Percentiles rank a stretch among this genome's conserved stretches.
Conservation (phyloP, 2,888 invertebrate genomes). For the Diarsia rubi region DNA sequence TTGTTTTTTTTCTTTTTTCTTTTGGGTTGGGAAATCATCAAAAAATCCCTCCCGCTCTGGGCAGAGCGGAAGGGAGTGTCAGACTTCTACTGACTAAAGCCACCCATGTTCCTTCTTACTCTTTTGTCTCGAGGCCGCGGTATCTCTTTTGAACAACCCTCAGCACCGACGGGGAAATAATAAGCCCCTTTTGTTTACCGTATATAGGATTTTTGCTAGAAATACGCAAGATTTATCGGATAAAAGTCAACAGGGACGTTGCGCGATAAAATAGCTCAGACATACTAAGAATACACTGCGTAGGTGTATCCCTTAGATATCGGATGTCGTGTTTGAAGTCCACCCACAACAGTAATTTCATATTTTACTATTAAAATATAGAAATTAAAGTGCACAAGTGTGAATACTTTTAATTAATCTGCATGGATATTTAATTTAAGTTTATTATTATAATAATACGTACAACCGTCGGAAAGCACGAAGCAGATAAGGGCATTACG, state of each 20-base stretch:
- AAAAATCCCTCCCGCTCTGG: no score
- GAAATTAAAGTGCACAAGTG: background rate
- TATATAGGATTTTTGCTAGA: background rate
- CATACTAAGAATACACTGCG: background rate
- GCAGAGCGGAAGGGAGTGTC: no score
- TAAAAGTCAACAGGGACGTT: background rate
- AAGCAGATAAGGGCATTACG: conserved; percentile 86
- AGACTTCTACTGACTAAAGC: no score
- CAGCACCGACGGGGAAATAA: no score
- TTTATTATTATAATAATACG: conserved; percentile 73
- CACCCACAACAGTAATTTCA: background rate
- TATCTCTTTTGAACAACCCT: no score
- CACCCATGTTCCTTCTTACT: no score
- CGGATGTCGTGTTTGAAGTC: background rate
- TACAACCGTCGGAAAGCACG: conserved; percentile 73
- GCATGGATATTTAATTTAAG: conserved; percentile 70
- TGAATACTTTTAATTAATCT: conserved; percentile 23
- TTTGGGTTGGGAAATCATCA: no score
- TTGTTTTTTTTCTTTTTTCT: no score
- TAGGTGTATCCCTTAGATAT: no score
- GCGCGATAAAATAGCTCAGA: background rate
- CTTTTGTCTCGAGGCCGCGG: no score
- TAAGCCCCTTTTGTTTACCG: background rate
- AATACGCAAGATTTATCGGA: no score
- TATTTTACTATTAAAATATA: background rate